Percentiles rank a stretch among this genome's conserved stretches.
phyloP scores from a whole-genome alignment of 2,113 vertebrate species.

The Rhinogobius similis region DNA sequence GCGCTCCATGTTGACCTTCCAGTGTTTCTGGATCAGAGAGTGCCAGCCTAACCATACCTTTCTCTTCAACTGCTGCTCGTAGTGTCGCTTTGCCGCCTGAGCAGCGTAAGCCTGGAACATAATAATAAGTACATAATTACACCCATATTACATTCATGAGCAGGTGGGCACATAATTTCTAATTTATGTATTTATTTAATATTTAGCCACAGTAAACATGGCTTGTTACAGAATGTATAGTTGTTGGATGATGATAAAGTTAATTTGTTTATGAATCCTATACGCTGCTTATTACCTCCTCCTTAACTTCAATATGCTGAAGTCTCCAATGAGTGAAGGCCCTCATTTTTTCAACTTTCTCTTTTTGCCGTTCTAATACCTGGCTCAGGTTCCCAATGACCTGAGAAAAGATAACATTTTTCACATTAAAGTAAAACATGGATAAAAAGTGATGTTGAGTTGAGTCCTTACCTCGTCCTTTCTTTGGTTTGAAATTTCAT shows the following conservation, averaged over 20 bases:
- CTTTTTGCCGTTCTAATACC: constrained; percentile 87
- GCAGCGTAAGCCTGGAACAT: constrained; percentile 77
- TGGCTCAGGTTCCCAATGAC: constrained; percentile 86
- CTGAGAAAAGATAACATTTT: constrained; percentile 65
- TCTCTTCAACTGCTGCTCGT: constrained; percentile 82
- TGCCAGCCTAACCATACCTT: constrained; percentile 89
- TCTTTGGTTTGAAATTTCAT: constrained; percentile 84
- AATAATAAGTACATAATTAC: constrained; percentile 33
- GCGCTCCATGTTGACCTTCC: constrained; percentile 86
- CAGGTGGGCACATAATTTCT: constrained; percentile 9
- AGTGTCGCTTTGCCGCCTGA: constrained; percentile 83
- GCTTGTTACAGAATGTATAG: background rate
- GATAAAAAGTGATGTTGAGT: background rate
- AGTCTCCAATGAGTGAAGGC: constrained; percentile 88
- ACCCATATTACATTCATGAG: constrained; percentile 25
- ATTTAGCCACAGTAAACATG: background rate
- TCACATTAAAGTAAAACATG: background rate
- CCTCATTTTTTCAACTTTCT: constrained; percentile 86
- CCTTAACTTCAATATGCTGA: constrained; percentile 79
- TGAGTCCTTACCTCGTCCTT: constrained; percentile 88
- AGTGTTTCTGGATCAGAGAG: constrained; percentile 76
- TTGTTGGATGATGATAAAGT: background rate
- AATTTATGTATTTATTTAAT: constrained; percentile 9
- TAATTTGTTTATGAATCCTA: background rate
- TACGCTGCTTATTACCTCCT: constrained; percentile 80